Evolutionary conservation across 1,140 invertebrate species (phyloP), one percentile per base, ranked within the genome.

Genomic region (Eciton burchellii): DNA sequence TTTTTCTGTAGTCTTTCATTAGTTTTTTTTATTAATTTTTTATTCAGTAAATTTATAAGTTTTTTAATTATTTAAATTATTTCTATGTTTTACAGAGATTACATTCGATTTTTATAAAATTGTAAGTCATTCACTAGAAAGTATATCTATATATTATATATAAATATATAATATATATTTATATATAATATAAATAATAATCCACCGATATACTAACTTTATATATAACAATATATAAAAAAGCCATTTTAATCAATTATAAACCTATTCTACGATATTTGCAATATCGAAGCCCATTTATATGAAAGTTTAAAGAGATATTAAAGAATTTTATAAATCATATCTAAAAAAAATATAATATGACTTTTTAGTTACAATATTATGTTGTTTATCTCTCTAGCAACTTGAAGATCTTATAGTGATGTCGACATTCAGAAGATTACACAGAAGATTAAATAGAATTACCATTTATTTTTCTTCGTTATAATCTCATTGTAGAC

Each of bases 381-480:
- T 47, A 14, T 71, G 14, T 65, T 41, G 56, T 79, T 82, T 45
- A 57, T 21, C 72, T 66, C 52, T 14, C 26, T 19, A 29, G n/a
- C 3, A 35, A 70, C 1, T 16, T 65, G 76, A 85, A 68, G 41
- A 81, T 54, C 29, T 45, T 45, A 1, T 24, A 57, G 8, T 12
- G 0, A 43, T 49, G 16, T 3, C 26, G 0, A 2, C 11, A 47
- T 62, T 62, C 14, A 11, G 57, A 29, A 63, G 26, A 68, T 16
- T 49, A 56, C 24, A 26, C 52, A 24, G 41, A 79, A 79, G 63
- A 62, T 49, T 14, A 35, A n/a, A n/a, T 9, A 2, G 21, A 56
- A 65, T 41, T 12, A 43, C n/a, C 12, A 1, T 16, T 24, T 16
- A 0, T 24, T 66, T 11, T 26, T 54, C 19, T 52, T 52, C 6